Evolutionary conservation across 1,140 invertebrate species (phyloP), one percentile per base, ranked within the genome.

Genomic region (Tetranychus cinnabarinus): DNA sequence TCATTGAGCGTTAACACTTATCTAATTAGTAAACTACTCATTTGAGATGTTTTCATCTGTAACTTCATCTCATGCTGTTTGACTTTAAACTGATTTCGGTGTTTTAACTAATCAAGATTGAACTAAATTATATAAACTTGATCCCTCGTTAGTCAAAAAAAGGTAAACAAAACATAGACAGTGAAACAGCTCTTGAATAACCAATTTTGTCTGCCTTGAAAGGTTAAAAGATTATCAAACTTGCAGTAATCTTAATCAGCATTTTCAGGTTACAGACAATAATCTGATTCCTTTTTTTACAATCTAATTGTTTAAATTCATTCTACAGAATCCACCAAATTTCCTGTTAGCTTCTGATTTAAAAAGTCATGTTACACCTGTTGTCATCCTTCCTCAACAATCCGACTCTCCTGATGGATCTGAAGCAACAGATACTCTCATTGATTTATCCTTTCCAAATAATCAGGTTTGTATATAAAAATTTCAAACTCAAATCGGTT

Each of bases 261-360:
- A 6, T 42, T 42, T 5, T 5, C 4, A 7, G n/a, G 7, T 23
- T 15, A 31, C 50, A 52, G 7, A 7, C 50, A 34, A 31, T 23
- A 23, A 23, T 23, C 23, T 23, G 46, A 2, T 13, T 63, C 13
- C 42, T 50, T n/a, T 60, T 48, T 36, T 15, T 37, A 35, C 58
- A 52, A 8, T 58, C 39, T 39, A 56, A 39, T 56, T 52, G 63
- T 69, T 68, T 64, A 65, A 31, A 75, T 56, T 23, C n/a, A 31
- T 1, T 52, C n/a, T 4, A 52, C 64, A 87, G 77, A 83, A 86
- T 67, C 88, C 91, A 65, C 93, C 93, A 5, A 97, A 98, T 71
- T 97, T 98, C 74, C 75, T 95, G 58, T 80, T 89, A 62, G 86
- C 90, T 73, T 81, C 88, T 45, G 91, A 97, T 70, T 80, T 98